Evolutionary conservation across 2,797 vertebrate species (phyloP).

Genomic region (Poeciliopsis gracilis): DNA sequence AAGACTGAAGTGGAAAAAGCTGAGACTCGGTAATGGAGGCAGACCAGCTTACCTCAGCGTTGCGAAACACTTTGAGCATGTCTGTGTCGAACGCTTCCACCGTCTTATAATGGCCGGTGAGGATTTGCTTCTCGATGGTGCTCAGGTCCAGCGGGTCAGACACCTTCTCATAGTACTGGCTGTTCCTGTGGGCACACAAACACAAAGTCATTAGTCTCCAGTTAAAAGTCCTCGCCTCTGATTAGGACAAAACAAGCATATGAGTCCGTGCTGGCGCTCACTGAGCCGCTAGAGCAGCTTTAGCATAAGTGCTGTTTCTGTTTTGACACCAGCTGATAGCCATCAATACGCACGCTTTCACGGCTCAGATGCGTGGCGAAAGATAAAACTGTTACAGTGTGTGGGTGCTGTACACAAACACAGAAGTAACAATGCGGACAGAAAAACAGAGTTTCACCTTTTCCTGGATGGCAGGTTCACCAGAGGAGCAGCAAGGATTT

Average conservation of each 20-base stretch:
- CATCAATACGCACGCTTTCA: conserved; percentile 56
- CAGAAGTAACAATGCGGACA: conserved; percentile 25
- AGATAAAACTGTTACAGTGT: conserved; percentile 61
- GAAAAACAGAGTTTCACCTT: conserved; percentile 81
- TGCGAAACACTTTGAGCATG: conserved; percentile 98
- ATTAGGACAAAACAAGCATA: conserved; percentile 8
- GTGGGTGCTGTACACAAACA: conserved; percentile 55
- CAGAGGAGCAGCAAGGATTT: conserved; percentile 91
- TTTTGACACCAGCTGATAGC: conserved; percentile 52
- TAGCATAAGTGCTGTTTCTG: conserved; percentile 28
- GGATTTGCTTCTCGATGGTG: conserved; percentile 97
- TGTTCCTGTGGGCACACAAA: conserved; percentile 81
- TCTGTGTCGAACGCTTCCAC: conserved; percentile 95
- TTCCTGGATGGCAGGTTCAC: conserved; percentile 94
- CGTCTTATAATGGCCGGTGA: conserved; percentile 94
- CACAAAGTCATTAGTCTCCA: conserved; percentile 20
- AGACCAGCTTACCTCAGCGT: conserved; percentile 90
- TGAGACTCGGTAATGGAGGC: background rate
- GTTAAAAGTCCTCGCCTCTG: background rate
- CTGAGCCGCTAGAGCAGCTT: background rate
- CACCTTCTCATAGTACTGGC: conserved; percentile 97
- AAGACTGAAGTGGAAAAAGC: background rate
- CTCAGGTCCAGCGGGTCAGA: conserved; percentile 92
- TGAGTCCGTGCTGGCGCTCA: background rate
- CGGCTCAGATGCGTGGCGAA: conserved; percentile 35